These are phyloP conservation scores for Blastobasis lacticolella DNA, from an alignment of 2,888 invertebrate species.

Conservation along the genomic window DNA sequence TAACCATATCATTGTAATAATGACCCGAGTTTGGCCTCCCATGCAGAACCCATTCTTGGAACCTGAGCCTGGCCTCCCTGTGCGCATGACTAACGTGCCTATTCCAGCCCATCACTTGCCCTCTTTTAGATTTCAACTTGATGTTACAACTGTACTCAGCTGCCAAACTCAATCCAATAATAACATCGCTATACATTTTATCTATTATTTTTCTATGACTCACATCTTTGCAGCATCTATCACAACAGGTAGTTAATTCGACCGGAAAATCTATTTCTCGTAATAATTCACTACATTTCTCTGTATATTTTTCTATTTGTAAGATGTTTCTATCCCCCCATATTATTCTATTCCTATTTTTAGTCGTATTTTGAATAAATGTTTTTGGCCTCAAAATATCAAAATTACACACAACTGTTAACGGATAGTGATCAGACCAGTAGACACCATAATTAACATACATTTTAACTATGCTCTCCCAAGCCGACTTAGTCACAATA, in stretches of 20 bases:
- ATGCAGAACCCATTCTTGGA: conserved; percentile 12
- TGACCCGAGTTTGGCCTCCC: conserved; percentile 7
- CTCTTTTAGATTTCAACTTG: background rate
- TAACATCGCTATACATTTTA: conserved; percentile 12
- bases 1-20: conserved; percentile 7
- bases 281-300: background rate
- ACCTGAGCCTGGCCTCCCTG: conserved; percentile 11
- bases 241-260: background rate
- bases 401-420: conserved; percentile 8
- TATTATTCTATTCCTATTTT: background rate
- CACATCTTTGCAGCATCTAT: conserved; percentile 3
- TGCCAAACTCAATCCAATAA: conserved; percentile 5
- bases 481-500: conserved; percentile 7
- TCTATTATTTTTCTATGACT: conserved; percentile 10
- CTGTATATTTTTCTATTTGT: background rate
- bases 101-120: conserved; percentile 15
- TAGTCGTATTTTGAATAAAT: background rate
- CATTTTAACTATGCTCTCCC: background rate
- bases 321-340: background rate
- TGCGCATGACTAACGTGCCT: conserved; percentile 14
- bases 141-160: background rate
- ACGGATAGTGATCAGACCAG: conserved; percentile 14
- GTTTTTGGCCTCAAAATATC: background rate
- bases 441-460: conserved; percentile 6
- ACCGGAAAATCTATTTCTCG: background rate